These are phyloP conservation scores for Prionailurus viverrinus DNA, from an alignment of 2,113 vertebrate species.

Conservation along the genomic window DNA sequence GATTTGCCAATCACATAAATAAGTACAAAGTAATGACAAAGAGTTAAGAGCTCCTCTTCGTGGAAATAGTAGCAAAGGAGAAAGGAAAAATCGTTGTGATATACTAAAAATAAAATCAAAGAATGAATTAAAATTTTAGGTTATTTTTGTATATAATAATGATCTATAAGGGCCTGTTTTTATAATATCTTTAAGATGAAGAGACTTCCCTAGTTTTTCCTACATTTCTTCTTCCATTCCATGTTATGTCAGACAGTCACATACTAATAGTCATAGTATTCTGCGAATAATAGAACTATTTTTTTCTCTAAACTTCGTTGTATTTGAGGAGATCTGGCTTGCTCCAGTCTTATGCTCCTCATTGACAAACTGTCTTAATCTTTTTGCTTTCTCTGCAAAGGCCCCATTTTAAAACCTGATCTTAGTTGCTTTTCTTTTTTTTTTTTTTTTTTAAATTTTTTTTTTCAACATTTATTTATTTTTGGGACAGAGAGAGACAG, in stretches of 20 bases:
- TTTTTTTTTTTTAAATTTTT: too few relatives aligned
- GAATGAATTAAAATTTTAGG: not conserved
- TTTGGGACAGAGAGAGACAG: too few relatives aligned
- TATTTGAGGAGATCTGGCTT: not conserved
- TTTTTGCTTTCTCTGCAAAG: slow-evolving; percentile 31
- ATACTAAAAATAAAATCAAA: not conserved
- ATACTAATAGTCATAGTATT: not conserved
- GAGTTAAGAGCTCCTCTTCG: rapidly evolving
- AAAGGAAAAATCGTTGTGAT: not conserved
- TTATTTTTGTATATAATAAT: not conserved
- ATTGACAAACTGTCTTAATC: not conserved
- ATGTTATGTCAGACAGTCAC: not conserved
- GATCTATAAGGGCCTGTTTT: not conserved
- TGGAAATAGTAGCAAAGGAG: not conserved
- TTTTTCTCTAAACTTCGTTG: not conserved
- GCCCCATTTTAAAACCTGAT: slow-evolving; percentile 25
- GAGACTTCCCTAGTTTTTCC: not conserved
- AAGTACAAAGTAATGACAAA: not conserved
- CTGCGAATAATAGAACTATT: not conserved
- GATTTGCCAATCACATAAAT: not conserved
- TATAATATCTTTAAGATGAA: not conserved
- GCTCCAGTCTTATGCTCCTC: not conserved
- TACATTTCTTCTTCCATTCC: not conserved
- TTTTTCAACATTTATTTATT: too few relatives aligned
- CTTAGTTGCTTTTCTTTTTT: slow-evolving; percentile 27